Evolutionary conservation across 2,113 vertebrate species (phyloP).

Genomic region (Microtus pennsylvanicus): DNA sequence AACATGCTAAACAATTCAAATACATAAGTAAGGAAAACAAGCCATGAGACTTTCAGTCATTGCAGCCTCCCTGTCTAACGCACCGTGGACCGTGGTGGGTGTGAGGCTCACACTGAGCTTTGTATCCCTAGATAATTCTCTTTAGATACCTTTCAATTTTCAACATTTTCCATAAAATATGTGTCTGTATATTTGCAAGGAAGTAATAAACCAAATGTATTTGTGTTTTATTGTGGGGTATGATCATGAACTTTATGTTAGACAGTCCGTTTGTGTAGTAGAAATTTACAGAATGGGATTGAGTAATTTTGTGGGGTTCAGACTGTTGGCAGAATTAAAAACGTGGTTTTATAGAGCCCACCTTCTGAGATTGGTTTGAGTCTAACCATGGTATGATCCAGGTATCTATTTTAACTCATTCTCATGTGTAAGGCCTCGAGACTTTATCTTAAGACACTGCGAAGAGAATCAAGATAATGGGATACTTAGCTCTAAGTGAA

Average conservation of each 20-base stretch:
- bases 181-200: background rate
- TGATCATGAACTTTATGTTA: background rate
- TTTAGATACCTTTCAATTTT: background rate
- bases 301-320: background rate
- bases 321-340: slow-evolving; percentile 11
- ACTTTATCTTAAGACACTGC: background rate
- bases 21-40: background rate
- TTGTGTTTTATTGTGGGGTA: background rate
- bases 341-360: background rate
- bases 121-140: background rate
- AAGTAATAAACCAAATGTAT: background rate
- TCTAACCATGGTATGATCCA: background rate
- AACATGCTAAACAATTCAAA: background rate
- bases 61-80: background rate
- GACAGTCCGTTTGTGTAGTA: slow-evolving; percentile 16
- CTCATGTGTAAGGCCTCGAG: background rate
- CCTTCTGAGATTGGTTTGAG: background rate
- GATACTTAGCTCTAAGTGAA: too few species aligned
- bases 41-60: too few species aligned
- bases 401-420: background rate
- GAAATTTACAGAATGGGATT: background rate
- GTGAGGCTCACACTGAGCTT: background rate
- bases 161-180: background rate
- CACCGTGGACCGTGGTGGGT: background rate
- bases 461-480: background rate